Base-by-base conservation (phyloP, 2,888 invertebrate species). In the Odontocerum albicorne region DNA sequence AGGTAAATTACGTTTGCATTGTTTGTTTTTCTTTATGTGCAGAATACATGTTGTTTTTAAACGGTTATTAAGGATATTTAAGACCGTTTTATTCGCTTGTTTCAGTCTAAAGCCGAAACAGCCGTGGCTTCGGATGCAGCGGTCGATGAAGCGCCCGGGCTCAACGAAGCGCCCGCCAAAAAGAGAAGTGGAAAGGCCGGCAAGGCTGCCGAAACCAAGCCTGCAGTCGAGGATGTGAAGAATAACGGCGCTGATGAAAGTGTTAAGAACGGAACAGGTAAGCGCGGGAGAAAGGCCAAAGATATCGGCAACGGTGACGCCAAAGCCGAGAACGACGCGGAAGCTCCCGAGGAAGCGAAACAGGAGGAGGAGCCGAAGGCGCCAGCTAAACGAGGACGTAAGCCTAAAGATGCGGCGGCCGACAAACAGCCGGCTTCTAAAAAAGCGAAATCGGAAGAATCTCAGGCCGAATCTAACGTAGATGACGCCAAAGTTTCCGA, bases 301-400 rank as follows among this genome's bases (percentile, higher is more conserved):
- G 49, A 47, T 10, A 19, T 38, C 12, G 47, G 43, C 19, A 57
- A 45, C 27, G 53, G 49, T 3, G 49, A 39, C 2, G 19, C 27
- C 15, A 46, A 43, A 8, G 33, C 19, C 13, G 51, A 51, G 13
- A 42, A 47, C n/a, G 31, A n/a, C 3, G 49, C 42, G 35, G 38
- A 54, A 35, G 49, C 39, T 10, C 12, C 46, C 16, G 39, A 36
- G 10, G 45, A 43, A 15, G 33, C 27, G 2, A 43, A 49, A 20
- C 35, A 27, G 7, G 47, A 42, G 13, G 35, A 42, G 45, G 42
- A 54, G 60, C 33, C 45, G 31, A 39, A 52, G 44, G 13, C 49
- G 35, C 44, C 43, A 22, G 42, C 57, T 33, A 42, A 56, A 45
- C 43, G 71, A 61, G 72, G 70, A n/a, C 67, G 72, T 50, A 70